Conservation (phyloP, 2,797 vertebrate species). For the Antennarius maculatus region DNA sequence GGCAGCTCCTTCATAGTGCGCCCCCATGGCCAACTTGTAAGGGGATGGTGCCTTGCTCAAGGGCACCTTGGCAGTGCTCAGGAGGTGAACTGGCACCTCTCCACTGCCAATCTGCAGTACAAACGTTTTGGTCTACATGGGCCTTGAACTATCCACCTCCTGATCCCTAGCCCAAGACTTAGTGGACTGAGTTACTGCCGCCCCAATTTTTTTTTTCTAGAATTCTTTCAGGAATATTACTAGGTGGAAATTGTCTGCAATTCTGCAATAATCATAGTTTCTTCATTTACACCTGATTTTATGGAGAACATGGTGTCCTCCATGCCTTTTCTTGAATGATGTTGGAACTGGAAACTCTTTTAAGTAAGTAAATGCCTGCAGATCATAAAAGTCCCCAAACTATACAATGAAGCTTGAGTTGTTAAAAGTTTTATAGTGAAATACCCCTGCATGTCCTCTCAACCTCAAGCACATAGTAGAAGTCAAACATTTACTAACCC, state of each 20-base stretch:
- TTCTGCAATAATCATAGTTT: slow-evolving; percentile 14
- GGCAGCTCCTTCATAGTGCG: too few species aligned
- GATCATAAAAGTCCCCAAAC: slow-evolving; percentile 65
- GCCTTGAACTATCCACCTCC: too few species aligned
- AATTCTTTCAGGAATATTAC: slow-evolving; percentile 1
- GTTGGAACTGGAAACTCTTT: slow-evolving; percentile 60
- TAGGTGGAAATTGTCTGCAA: neutral
- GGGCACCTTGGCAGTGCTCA: too few species aligned
- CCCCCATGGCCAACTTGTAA: too few species aligned
- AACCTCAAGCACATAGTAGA: slow-evolving; percentile 44
- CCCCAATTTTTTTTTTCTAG: too few species aligned
- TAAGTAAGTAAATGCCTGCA: slow-evolving; percentile 60
- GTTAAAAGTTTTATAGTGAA: slow-evolving; percentile 76
- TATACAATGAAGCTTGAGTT: slow-evolving; percentile 71
- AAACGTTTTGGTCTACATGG: too few species aligned
- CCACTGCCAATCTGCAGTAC: too few species aligned
- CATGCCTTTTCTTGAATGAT: slow-evolving; percentile 39
- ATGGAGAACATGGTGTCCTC: slow-evolving; percentile 42
- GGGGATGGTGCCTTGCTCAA: too few species aligned
- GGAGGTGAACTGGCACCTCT: too few species aligned
- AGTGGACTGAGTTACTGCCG: too few species aligned
- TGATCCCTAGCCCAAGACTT: too few species aligned
- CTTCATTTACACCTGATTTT: slow-evolving; percentile 64
- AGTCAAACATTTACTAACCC: slow-evolving; percentile 81
- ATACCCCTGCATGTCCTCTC: slow-evolving; percentile 65